These are phyloP conservation scores for Cinclus mexicanus DNA, from an alignment of 2,113 vertebrate species.

Conservation along the genomic window DNA sequence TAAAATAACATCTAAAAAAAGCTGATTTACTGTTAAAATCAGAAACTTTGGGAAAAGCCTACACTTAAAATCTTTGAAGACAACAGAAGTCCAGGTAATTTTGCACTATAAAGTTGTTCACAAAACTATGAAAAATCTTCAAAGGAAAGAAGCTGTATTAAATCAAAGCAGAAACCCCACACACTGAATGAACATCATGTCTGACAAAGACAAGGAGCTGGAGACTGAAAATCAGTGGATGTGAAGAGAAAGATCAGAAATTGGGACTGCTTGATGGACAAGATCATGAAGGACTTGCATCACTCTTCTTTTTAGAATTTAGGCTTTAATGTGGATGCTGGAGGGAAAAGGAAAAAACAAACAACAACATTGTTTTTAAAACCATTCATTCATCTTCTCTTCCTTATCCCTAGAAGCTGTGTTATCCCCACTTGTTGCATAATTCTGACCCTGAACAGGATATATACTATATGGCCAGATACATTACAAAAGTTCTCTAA, in stretches of 20 bases:
- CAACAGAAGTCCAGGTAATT: not conserved
- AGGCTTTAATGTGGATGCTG: not conserved
- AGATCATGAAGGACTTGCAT: not conserved
- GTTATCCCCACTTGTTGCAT: too few species aligned
- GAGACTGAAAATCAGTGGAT: not conserved
- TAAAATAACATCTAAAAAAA: not conserved
- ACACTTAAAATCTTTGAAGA: not conserved
- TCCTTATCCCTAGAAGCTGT: rapidly evolving
- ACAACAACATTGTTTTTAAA: not conserved
- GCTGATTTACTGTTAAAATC: not conserved
- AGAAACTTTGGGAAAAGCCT: not conserved
- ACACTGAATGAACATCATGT: not conserved
- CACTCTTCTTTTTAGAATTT: not conserved
- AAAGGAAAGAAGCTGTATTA: not conserved
- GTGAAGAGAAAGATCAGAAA: not conserved
- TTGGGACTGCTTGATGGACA: not conserved
- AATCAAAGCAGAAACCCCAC: not conserved
- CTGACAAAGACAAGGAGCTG: not conserved
- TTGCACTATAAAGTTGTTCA: not conserved
- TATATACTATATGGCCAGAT: not conserved
- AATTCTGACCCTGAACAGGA: not conserved
- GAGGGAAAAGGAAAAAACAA: not conserved
- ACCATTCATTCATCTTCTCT: not conserved
- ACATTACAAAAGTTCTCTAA: not conserved
- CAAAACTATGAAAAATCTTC: not conserved